Evolutionary conservation across 1,140 invertebrate genomes (phyloP), one percentile per base, ranked within the genome.

Genomic region (Lordiphosa stackelbergi): DNA sequence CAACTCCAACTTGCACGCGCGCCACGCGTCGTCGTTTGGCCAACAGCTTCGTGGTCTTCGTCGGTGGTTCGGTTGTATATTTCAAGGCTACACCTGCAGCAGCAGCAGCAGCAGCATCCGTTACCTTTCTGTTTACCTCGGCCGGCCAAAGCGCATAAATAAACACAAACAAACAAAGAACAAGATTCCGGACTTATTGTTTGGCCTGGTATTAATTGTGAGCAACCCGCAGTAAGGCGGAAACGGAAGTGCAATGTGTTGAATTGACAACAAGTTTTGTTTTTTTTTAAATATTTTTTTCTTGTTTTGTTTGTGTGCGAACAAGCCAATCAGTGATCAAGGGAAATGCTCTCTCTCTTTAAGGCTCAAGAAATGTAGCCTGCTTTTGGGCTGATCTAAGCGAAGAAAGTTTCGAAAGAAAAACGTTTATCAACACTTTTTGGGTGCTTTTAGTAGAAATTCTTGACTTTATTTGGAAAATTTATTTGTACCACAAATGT

Each of bases 191-290:
- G 66, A 66, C 64, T 66, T 66, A 66, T 66, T 66, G 64, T 66
- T 66, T 66, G 63, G 31, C 66, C 52, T 55, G 54, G 54, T 55
- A 66, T 66, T 66, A 66, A 66, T 66, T 66, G 54, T 52, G 59
- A 53, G 43, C 42, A 62, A 13, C 47, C 46, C 16, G 38, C 11
- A n/a, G 22, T 11, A 37, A 48, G 56, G 37, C 72, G 60, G 70
- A 69, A 79, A 51, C 73, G 74, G 75, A 78, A 73, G 70, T 78
- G 73, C 73, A 79, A 73, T 73, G 70, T 79, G 73, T 66, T 69
- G 53, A 55, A 45, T 45, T 79, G 65, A 79, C 70, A 78, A 65
- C 70, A 70, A 64, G 6, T 28, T 57, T 63, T 51, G n/a, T n/a
- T 12, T 55, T 42, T 12, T 49, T 51, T n/a, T n/a, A n/a, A 37